Base-by-base conservation (phyloP, 2,888 invertebrate genomes). In the Byasa hedistus region DNA sequence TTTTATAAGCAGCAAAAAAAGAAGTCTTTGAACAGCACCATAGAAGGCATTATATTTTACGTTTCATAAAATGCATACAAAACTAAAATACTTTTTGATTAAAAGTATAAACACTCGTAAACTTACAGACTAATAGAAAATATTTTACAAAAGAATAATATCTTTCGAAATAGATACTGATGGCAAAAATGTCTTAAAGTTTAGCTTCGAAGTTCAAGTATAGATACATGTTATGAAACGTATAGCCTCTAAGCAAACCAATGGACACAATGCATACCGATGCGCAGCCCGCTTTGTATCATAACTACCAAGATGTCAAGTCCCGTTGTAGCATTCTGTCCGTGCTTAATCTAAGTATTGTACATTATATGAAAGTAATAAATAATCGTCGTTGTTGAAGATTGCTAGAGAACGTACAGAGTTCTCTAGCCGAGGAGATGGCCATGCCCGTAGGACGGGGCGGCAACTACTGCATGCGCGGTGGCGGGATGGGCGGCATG, bases 401-500 rank as follows among this genome's bases (percentile, higher is more conserved):
- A 63, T 69, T 77, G 68, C 65, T 61, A 56, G 68, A 60, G 64
- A 66, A 17, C 19, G 27, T 55, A 22, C 44, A 63, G 57, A 61
- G 64, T 66, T 62, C 71, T 78, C 73, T 90, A 88, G 73, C 87
- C 87, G 71, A 82, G 82, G 72, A 83, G 71, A 64, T 81, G 81
- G 51, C 90, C 91, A 69, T 89, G 89, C 23, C 79, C 85, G 39
- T 76, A 71, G 15, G 85, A 86, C 0, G 89, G 89, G 2, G 89
- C 90, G 5, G 83, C 79, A 15, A 76, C 78, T 32, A 76, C 74
- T 27, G 83, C 82, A 23, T 79, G 79, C 17, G 75, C 75, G 22
- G 79, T 79, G 0, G 85, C 92, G 3, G 93, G 93, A 72, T 93
- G 93, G 64, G 88, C 89, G 0, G 93, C 92, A 69, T 93, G 93